phyloP scores from a whole-genome alignment of 2,797 vertebrate genomes.

The Centropyge bicolor region DNA sequence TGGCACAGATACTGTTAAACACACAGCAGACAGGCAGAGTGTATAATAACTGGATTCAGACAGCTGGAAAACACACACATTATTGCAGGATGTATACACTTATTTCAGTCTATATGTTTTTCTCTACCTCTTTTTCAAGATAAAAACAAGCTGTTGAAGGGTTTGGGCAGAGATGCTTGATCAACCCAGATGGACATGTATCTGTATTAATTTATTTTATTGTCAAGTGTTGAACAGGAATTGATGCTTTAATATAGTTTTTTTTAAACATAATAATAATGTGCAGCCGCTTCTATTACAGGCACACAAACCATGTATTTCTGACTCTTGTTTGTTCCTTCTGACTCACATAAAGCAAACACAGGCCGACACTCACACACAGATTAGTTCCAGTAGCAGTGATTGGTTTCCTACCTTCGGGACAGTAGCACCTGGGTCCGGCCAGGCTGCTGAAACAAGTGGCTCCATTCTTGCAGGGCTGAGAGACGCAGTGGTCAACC shows the following conservation, averaged over 20 bases:
- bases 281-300: background rate
- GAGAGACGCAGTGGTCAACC: slow-evolving; percentile 92
- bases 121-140: slow-evolving; percentile 11
- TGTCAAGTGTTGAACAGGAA: background rate
- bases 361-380: background rate
- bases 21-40: slow-evolving; percentile 27
- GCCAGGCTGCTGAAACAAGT: slow-evolving; percentile 89
- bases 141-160: background rate
- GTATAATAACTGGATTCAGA: slow-evolving; percentile 34
- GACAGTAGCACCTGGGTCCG: slow-evolving; percentile 93
- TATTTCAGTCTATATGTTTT: slow-evolving; percentile 8
- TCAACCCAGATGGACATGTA: background rate
- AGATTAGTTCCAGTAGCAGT: slow-evolving; percentile 12
- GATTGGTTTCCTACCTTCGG: slow-evolving; percentile 87
- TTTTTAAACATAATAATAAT: background rate
- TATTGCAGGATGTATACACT: background rate
- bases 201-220: slow-evolving; percentile 2
- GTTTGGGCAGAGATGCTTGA: background rate
- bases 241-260: too few species aligned
- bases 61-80: slow-evolving; percentile 26
- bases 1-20: slow-evolving; percentile 81
- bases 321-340: slow-evolving; percentile 7
- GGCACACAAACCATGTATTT: slow-evolving; percentile 10
- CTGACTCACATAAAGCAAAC: slow-evolving; percentile 8
- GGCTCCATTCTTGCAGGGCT: slow-evolving; percentile 94